Evolutionary conservation across 2,888 invertebrate genomes (phyloP), one percentile per base, ranked within the genome.

Genomic region (Trisateles emortualis): DNA sequence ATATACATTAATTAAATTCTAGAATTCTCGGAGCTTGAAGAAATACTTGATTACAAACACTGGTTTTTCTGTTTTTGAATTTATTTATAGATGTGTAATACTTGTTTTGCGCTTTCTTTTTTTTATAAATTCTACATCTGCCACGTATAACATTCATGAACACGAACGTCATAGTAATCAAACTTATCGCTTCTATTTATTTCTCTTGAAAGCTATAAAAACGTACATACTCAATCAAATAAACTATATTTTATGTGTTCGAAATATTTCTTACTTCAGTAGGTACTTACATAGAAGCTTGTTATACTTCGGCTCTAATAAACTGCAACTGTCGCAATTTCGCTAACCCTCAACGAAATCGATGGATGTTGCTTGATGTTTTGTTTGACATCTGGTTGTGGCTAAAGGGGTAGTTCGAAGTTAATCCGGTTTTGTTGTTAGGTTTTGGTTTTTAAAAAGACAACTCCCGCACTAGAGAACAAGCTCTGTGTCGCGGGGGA

Each of bases 131-230:
- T 44, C 33, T 14, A 6, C 14, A 6, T 11, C 11, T 9, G 4
- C 13, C 4, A 32, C 32, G 9, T 10, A 11, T 29, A 17, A 26
- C 24, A 61, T 54, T 61, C 53, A 48, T 29, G 26, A 32, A 38
- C 66, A 65, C 42, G 66, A 54, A 16, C 24, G 6, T 46, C 43
- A 52, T 54, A 52, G 52, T 52, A 40, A 61, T 54, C 36, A 52
- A 61, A 56, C 30, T 38, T 47, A 55, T 38, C 17, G 50, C n/a
- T 5, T 45, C 64, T 56, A 17, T 33, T 14, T 33, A n/a, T 32
- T 22, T 40, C 32, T 46, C 24, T 29, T 16, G 1, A 30, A 30
- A 8, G 11, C 9, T 29, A 30, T 32, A 24, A 32, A 33, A 33
- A 14, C 13, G 13, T 33, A 8, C 14, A 14, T 8, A 14, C 14